phyloP scores from a whole-genome alignment of 2,797 vertebrate species.

The Labeo calbasu region DNA sequence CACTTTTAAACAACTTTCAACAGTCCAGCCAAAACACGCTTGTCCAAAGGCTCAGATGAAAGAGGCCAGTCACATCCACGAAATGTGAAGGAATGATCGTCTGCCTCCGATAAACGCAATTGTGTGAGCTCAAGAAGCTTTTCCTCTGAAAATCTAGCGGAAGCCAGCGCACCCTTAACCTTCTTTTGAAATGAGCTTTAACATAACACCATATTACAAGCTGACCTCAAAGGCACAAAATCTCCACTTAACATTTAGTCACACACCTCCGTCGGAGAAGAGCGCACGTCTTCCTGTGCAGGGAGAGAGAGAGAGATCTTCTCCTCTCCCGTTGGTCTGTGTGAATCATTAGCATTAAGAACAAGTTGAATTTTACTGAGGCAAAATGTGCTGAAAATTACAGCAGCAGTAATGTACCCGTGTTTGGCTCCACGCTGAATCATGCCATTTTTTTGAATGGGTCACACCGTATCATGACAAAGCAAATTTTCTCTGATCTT shows the following conservation, averaged over 20 bases:
- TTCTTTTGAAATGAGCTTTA: constrained; percentile 50
- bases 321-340: background rate
- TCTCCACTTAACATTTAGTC: constrained; percentile 55
- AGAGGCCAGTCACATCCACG: constrained; percentile 39
- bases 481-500: background rate
- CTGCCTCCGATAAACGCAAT: constrained; percentile 51
- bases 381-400: background rate
- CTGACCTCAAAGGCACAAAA: constrained; percentile 45
- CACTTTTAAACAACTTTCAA: constrained; percentile 66
- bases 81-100: constrained; percentile 58
- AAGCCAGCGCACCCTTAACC: constrained; percentile 39
- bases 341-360: constrained; percentile 4
- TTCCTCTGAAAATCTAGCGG: constrained; percentile 35
- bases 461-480: background rate
- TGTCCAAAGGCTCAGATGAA: constrained; percentile 57
- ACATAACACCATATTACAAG: constrained; percentile 51
- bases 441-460: background rate
- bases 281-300: background rate
- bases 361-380: constrained; percentile 8
- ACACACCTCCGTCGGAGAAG: background rate
- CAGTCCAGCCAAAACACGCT: constrained; percentile 48
- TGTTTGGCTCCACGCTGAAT: background rate
- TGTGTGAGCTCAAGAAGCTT: constrained; percentile 35
- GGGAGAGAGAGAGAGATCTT: background rate
- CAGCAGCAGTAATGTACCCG: background rate